Percentiles rank a stretch among this genome's conserved stretches.
phyloP scores from a whole-genome alignment of 1,140 invertebrate species.

The Platyscapa corneri region DNA sequence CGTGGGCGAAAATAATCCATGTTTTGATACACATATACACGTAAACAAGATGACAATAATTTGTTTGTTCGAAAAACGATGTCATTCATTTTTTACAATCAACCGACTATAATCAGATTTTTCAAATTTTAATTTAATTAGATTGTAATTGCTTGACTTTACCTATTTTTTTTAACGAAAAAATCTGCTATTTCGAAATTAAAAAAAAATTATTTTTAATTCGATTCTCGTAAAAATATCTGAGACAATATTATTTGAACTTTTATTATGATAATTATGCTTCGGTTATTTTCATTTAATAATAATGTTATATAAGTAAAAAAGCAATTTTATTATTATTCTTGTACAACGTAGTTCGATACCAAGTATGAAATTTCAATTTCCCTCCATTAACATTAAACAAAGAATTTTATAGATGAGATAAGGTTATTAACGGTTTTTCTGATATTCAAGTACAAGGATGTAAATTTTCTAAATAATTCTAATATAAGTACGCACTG shows the following conservation, averaged over 20 bases:
- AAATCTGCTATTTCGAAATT: neutral
- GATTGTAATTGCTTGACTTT: too few species aligned
- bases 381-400: neutral
- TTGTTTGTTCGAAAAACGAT: too few species aligned
- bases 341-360: neutral
- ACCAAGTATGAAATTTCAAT: neutral
- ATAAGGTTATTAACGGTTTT: neutral
- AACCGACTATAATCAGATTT: too few species aligned
- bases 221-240: neutral
- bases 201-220: neutral
- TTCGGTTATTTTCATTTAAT: neutral
- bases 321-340: neutral
- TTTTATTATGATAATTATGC: neutral
- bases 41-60: too few species aligned
- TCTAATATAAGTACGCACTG: neutral
- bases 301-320: neutral
- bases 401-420: neutral
- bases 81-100: too few species aligned
- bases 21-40: neutral
- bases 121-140: too few species aligned
- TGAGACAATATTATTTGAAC: neutral
- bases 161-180: too few species aligned
- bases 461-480: too few species aligned
- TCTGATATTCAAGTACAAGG: neutral
- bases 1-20: neutral